phyloP scores from a whole-genome alignment of 1,140 invertebrate genomes.

The Sesamia nonagrioides region DNA sequence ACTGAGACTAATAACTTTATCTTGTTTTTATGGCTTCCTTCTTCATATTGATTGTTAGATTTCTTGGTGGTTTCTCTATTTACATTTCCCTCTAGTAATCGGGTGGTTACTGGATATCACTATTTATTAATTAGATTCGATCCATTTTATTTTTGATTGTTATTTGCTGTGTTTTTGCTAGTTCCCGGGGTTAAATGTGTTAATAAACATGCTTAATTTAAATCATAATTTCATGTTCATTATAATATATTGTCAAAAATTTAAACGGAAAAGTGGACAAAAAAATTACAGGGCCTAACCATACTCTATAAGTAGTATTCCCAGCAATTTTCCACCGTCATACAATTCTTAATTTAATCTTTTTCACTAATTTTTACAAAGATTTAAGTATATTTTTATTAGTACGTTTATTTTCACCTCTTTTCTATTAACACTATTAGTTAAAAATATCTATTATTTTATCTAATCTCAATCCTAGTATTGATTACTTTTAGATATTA shows the following conservation, averaged over 20 bases:
- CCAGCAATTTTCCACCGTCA: not conserved
- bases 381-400: not conserved
- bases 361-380: not conserved
- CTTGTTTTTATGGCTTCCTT: conserved; percentile 20
- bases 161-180: not conserved
- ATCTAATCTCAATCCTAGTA: conserved; percentile 22
- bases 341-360: not conserved
- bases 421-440: not conserved
- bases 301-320: not conserved
- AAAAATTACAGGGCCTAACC: not conserved
- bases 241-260: not conserved
- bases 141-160: not conserved
- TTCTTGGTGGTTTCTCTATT: conserved; percentile 7
- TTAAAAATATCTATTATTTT: conserved; percentile 3
- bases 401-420: not conserved
- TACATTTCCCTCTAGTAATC: not conserved
- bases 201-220: too few species aligned
- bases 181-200: not conserved
- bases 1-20: not conserved
- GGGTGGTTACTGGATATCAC: not conserved
- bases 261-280: not conserved
- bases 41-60: not conserved
- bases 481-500: not conserved
- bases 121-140: not conserved
- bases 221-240: not conserved